Percentiles rank a stretch among this genome's conserved stretches.
Conservation (phyloP, 1,140 invertebrate genomes). For the Diorhabda sublineata region DNA sequence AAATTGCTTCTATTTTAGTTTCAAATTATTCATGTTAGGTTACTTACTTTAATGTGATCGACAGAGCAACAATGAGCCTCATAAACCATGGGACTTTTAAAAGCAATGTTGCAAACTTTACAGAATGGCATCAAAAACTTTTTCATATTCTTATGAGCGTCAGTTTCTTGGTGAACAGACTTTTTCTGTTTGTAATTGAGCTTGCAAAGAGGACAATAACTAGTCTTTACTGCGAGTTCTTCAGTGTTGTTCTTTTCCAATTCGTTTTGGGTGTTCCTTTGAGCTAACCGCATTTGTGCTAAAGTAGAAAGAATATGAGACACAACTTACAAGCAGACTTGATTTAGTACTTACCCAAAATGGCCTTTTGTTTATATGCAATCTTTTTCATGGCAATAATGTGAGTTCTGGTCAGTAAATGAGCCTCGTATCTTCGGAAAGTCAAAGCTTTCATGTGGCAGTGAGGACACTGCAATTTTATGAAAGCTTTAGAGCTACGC, state of each 20-base stretch:
- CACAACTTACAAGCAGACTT: background rate
- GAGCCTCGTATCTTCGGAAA: slow-evolving; percentile 67
- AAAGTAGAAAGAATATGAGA: background rate
- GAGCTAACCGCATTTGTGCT: slow-evolving; percentile 67
- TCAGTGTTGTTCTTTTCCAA: slow-evolving; percentile 65
- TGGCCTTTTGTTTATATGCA: slow-evolving; percentile 65
- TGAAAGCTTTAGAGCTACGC: slow-evolving; percentile 53
- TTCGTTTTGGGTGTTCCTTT: slow-evolving; percentile 67
- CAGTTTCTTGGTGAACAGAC: slow-evolving; percentile 67
- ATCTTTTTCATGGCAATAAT: slow-evolving; percentile 66
- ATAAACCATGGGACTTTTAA: slow-evolving; percentile 76
- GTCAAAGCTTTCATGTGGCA: slow-evolving; percentile 68
- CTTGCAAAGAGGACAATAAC: slow-evolving; percentile 74
- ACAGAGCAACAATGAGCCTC: slow-evolving; percentile 75
- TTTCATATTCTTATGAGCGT: slow-evolving; percentile 74
- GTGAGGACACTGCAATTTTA: slow-evolving; percentile 69
- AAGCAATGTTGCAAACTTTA: slow-evolving; percentile 64
- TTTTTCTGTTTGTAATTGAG: slow-evolving; percentile 72
- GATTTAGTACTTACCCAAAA: slow-evolving; percentile 45
- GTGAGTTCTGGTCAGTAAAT: slow-evolving; percentile 59
- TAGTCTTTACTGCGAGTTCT: slow-evolving; percentile 57
- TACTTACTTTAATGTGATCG: slow-evolving; percentile 69
- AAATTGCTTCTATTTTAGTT: background rate
- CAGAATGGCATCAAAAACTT: slow-evolving; percentile 77
- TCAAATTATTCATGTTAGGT: background rate